Conservation (phyloP, 35 echinoderm and acorn worm genomes). For the Holothuria glaberrima region DNA sequence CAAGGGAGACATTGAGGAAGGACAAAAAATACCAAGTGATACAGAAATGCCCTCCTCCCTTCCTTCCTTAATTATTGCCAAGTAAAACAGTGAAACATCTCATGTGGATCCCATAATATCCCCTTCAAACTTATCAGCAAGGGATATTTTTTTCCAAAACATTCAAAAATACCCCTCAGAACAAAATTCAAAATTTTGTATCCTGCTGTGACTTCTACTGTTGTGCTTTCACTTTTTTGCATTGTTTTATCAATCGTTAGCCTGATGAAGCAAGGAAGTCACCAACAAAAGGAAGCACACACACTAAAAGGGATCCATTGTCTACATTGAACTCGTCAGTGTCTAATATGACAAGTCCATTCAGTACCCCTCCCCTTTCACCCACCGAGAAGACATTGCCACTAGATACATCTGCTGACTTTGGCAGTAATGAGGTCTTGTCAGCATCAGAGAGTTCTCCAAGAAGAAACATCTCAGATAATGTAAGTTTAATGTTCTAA, state of each 20-base stretch:
- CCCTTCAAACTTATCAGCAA: too few relatives aligned
- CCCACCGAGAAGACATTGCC: neutral
- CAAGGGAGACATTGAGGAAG: too few relatives aligned
- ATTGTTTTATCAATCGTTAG: neutral
- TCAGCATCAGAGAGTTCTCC: constrained; percentile 41
- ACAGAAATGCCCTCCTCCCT: too few relatives aligned
- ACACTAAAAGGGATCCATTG: too few relatives aligned
- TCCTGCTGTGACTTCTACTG: neutral
- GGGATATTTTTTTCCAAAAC: too few relatives aligned
- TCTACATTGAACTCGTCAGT: too few relatives aligned
- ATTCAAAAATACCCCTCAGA: neutral
- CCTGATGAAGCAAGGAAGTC: neutral
- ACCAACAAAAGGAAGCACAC: neutral
- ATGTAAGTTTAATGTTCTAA: too few relatives aligned
- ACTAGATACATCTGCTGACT: neutral
- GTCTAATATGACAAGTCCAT: constrained; percentile 43
- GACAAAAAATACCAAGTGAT: too few relatives aligned
- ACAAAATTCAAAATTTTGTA: neutral
- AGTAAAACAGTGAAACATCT: too few relatives aligned
- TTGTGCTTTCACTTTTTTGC: too few relatives aligned
- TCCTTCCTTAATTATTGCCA: too few relatives aligned
- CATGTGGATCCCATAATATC: too few relatives aligned
- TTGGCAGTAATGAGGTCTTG: constrained; percentile 7
- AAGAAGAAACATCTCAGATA: neutral
- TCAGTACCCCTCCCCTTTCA: constrained; percentile 52